Percentiles rank a stretch among this genome's conserved stretches.
phyloP scores from a whole-genome alignment of 2,797 vertebrate species.

The Lepus oiostolus region DNA sequence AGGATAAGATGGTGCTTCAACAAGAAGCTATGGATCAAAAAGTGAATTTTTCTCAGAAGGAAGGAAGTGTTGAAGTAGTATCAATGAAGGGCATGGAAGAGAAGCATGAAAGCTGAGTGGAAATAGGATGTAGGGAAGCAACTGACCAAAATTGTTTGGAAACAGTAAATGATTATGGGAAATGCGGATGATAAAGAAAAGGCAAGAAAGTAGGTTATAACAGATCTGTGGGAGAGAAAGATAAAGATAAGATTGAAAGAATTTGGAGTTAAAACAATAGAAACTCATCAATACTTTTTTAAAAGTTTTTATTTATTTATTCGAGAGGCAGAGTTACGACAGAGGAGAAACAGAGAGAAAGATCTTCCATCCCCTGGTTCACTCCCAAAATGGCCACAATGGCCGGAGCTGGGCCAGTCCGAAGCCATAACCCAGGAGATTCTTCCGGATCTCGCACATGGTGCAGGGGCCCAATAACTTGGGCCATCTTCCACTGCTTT shows the following conservation, averaged over 20 bases:
- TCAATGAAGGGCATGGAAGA: not conserved
- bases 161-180: not conserved
- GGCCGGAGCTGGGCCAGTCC: too few relatives aligned
- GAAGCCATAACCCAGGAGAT: too few relatives aligned
- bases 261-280: not conserved
- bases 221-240: not conserved
- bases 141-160: not conserved
- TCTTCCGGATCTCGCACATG: too few relatives aligned
- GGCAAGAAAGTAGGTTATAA: not conserved
- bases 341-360: too few relatives aligned
- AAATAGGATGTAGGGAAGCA: rapidly evolving
- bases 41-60: not conserved
- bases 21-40: not conserved
- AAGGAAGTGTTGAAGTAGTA: not conserved
- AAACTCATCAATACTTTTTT: not conserved
- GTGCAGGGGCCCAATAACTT: too few relatives aligned
- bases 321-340: too few relatives aligned
- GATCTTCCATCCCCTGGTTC: too few relatives aligned
- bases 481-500: too few relatives aligned
- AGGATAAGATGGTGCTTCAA: not conserved
- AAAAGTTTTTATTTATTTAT: not conserved
- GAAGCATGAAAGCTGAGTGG: not conserved
- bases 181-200: not conserved
- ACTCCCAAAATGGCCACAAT: too few relatives aligned
- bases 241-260: not conserved